Conservation (phyloP, 1,140 invertebrate species). For the Cotesia typhae region DNA sequence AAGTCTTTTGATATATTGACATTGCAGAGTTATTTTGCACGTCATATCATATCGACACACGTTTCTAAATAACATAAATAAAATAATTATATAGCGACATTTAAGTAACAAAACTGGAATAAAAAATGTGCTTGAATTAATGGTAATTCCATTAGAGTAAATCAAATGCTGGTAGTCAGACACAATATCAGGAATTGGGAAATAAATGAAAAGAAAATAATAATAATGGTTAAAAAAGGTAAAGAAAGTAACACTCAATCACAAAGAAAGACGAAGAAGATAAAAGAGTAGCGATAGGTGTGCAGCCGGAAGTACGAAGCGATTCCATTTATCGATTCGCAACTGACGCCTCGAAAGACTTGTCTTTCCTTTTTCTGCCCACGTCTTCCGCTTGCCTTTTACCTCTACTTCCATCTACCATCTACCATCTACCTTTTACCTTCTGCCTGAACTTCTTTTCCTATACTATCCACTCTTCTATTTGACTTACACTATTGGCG, state of each 20-base stretch:
- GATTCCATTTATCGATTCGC: conserved; percentile 38
- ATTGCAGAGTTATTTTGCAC: not conserved
- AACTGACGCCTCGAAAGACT: conserved; percentile 25
- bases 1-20: not conserved
- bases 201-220: conserved; percentile 2
- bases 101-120: too few species aligned
- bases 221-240: not conserved
- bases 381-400: conserved; percentile 15
- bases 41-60: too few species aligned
- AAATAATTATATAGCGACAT: too few species aligned
- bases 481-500: conserved; percentile 61
- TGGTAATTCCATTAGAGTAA: too few species aligned
- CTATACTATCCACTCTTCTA: conserved; percentile 38
- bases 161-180: too few species aligned
- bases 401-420: not conserved
- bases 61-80: too few species aligned
- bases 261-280: not conserved
- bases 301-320: conserved; percentile 31
- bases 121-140: too few species aligned
- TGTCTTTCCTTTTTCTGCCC: conserved; percentile 15
- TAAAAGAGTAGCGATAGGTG: conserved; percentile 6
- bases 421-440: not conserved
- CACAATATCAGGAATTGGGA: not conserved
- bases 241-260: not conserved
- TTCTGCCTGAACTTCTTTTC: too few species aligned